Conservation (phyloP, 2,797 vertebrate genomes). For the Nothura maculosa region DNA sequence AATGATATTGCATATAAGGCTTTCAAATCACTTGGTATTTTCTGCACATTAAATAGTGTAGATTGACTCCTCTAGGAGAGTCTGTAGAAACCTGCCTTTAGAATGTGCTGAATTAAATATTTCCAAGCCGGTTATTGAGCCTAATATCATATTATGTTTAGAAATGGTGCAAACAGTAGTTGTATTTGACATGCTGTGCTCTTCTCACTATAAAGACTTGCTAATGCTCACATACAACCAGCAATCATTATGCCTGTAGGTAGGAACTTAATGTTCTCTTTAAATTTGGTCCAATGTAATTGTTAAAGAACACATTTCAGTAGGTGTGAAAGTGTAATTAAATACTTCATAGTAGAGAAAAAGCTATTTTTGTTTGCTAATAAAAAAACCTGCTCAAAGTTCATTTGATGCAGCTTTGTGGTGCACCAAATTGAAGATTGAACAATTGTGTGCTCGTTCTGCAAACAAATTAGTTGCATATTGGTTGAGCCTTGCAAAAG, state of each 20-base stretch:
- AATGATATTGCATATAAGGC: not conserved
- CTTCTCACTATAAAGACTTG: not conserved
- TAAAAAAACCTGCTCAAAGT: not conserved
- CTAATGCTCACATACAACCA: not conserved
- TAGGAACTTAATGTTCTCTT: not conserved
- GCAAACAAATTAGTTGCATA: not conserved
- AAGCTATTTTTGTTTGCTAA: not conserved
- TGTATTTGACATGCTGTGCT: not conserved
- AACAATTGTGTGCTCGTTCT: constrained; percentile 5
- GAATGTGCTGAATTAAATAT: not conserved
- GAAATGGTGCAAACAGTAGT: not conserved
- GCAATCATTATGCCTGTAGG: constrained; percentile 8
- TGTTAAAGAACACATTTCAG: constrained; percentile 34
- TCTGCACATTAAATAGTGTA: not conserved
- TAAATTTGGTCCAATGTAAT: not conserved
- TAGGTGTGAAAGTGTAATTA: constrained; percentile 27
- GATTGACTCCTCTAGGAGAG: not conserved
- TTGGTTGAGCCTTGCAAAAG: constrained; percentile 35
- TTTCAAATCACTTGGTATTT: not conserved
- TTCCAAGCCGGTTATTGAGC: not conserved
- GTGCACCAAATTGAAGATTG: not conserved
- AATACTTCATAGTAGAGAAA: not conserved
- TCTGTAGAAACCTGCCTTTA: not conserved
- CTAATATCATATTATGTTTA: not conserved
- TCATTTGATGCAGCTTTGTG: constrained; percentile 27